phyloP scores from a whole-genome alignment of 2,797 vertebrate species.

The Malacoctenus gilli region DNA sequence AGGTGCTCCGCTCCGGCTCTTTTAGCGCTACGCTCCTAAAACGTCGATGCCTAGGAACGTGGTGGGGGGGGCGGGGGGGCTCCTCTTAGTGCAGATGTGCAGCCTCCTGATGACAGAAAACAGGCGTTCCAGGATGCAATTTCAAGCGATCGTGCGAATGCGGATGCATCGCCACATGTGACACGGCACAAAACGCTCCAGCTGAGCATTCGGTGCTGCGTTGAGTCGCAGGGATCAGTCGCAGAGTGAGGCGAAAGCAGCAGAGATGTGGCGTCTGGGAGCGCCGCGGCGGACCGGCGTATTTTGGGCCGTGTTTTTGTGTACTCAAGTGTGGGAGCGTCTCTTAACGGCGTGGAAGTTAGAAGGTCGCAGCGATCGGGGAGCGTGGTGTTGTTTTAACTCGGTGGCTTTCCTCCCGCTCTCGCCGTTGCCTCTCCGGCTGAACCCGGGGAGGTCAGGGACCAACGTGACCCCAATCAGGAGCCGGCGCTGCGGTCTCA shows the following conservation, averaged over 20 bases:
- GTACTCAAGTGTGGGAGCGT: conserved; percentile 54
- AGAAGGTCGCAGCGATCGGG: conserved; percentile 51
- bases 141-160: conserved; percentile 38
- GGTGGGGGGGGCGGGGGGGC: too few relatives aligned
- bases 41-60: conserved; percentile 38
- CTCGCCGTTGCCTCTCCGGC: conserved; percentile 29
- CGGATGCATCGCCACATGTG: conserved; percentile 38
- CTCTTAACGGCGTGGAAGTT: conserved; percentile 58
- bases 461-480: conserved; percentile 72
- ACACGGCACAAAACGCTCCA: conserved; percentile 54
- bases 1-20: conserved; percentile 47
- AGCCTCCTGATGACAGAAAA: conserved; percentile 64
- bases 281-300: conserved; percentile 38
- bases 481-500: conserved; percentile 65
- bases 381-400: conserved; percentile 67
- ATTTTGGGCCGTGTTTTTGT: conserved; percentile 69
- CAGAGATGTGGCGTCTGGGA: conserved; percentile 37
- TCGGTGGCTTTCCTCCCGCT: conserved; percentile 21
- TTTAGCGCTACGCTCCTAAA: conserved; percentile 49
- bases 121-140: conserved; percentile 53
- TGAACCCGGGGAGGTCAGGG: conserved; percentile 68
- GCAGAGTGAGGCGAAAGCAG: conserved; percentile 48
- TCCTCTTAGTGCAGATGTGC: conserved; percentile 59
- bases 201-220: conserved; percentile 35
- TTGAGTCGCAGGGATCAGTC: conserved; percentile 40